Evolutionary conservation across 2,797 vertebrate species (phyloP).

Genomic region (Enteromius treurensis): DNA sequence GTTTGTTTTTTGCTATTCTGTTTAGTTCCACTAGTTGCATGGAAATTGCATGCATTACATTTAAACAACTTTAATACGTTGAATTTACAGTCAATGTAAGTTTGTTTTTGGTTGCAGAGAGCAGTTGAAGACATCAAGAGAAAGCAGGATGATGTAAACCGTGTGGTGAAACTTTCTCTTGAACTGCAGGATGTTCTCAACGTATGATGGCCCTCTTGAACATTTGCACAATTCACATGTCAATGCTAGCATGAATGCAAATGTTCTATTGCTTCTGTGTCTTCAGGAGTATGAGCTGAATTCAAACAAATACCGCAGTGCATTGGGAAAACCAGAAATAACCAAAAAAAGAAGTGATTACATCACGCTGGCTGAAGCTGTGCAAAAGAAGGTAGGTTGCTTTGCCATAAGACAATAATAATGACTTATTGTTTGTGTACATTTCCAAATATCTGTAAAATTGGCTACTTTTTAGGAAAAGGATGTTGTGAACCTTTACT

Average conservation of each 20-base stretch:
- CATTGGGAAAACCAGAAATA: conserved; percentile 70
- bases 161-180: conserved; percentile 74
- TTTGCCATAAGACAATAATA: neutral
- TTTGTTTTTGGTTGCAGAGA: conserved; percentile 70
- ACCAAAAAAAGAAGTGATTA: conserved; percentile 72
- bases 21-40: neutral
- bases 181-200: conserved; percentile 84
- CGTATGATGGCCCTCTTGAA: conserved; percentile 68
- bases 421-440: neutral
- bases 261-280: conserved; percentile 1
- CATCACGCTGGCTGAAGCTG: conserved; percentile 79
- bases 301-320: conserved; percentile 80
- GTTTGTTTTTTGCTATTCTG: neutral
- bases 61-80: neutral
- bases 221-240: neutral
- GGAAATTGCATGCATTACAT: neutral
- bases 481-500: conserved; percentile 79
- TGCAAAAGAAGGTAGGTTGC: conserved; percentile 82
- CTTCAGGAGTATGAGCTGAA: conserved; percentile 86
- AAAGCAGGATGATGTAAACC: conserved; percentile 79
- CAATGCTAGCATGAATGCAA: neutral
- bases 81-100: neutral
- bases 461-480: conserved; percentile 79
- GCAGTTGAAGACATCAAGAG: conserved; percentile 84
- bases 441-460: conserved; percentile 3